phyloP scores from a whole-genome alignment of 1,140 invertebrate genomes.

The Listronotus oregonensis region DNA sequence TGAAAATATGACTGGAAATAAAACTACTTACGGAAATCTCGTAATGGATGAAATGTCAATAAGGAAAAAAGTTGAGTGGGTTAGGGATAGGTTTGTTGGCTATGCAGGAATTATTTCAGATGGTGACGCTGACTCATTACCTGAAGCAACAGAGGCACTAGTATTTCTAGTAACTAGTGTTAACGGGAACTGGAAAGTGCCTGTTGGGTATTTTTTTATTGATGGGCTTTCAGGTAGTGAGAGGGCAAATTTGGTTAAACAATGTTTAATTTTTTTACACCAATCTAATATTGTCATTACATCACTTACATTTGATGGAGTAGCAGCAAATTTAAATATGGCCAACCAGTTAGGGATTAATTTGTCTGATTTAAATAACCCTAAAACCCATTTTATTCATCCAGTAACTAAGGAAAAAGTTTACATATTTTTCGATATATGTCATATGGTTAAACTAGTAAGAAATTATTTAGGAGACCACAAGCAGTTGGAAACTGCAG shows the following conservation, averaged over 20 bases:
- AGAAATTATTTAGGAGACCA: constrained; percentile 23
- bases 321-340: constrained; percentile 28
- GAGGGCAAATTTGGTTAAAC: constrained; percentile 25
- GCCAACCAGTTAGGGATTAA: constrained; percentile 18
- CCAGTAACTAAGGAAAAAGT: constrained; percentile 21
- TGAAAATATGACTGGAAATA: constrained; percentile 25
- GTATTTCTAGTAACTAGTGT: constrained; percentile 49
- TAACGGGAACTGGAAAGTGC: constrained; percentile 50
- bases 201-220: constrained; percentile 48
- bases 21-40: constrained; percentile 42
- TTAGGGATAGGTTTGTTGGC: constrained; percentile 43
- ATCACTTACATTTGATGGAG: constrained; percentile 39
- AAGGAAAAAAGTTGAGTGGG: constrained; percentile 48
- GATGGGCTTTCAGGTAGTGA: constrained; percentile 24
- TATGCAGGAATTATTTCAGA: constrained; percentile 50
- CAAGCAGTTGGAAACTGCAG: too few relatives aligned
- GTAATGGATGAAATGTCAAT: constrained; percentile 56
- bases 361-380: constrained; percentile 10
- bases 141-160: neutral
- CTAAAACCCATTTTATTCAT: constrained; percentile 34
- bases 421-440: constrained; percentile 22
- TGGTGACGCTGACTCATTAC: constrained; percentile 40
- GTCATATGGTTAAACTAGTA: constrained; percentile 34
- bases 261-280: constrained; percentile 26
- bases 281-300: constrained; percentile 16